phyloP scores from a whole-genome alignment of 2,113 vertebrate species.

The Salvator merianae region DNA sequence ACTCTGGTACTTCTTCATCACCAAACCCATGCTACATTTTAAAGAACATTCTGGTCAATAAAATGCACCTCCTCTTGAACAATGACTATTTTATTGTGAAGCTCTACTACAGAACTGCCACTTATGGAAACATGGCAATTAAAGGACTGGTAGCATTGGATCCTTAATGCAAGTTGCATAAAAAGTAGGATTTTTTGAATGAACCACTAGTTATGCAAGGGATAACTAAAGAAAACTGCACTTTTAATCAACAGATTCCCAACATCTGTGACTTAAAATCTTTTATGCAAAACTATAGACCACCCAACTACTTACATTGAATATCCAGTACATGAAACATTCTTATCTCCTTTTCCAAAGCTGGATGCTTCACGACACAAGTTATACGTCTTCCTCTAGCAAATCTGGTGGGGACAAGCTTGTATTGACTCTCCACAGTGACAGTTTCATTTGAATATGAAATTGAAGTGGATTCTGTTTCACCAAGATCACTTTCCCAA shows the following conservation, averaged over 20 bases:
- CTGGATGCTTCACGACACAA: constrained; percentile 91
- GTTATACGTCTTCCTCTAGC: constrained; percentile 87
- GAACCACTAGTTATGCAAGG: no score
- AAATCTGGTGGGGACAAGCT: constrained; percentile 85
- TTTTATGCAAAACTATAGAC: not conserved
- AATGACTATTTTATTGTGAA: no score
- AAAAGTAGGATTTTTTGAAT: no score
- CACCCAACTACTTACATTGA: constrained; percentile 85
- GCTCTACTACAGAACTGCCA: no score
- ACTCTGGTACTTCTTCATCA: no score
- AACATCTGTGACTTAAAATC: not conserved
- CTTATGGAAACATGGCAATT: no score
- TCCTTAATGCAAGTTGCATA: no score
- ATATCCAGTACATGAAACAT: constrained; percentile 86
- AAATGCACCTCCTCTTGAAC: no score
- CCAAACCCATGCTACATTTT: no score
- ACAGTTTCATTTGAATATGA: constrained; percentile 86
- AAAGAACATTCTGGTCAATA: no score
- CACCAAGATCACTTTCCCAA: constrained; percentile 90
- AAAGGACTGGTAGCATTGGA: no score
- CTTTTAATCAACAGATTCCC: not conserved
- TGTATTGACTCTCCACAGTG: constrained; percentile 82
- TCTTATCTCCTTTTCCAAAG: constrained; percentile 87
- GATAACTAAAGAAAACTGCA: not conserved
- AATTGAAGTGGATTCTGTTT: constrained; percentile 75